These are phyloP conservation scores for Albula goreensis DNA, from an alignment of 2,113 vertebrate species.

Conservation along the genomic window DNA sequence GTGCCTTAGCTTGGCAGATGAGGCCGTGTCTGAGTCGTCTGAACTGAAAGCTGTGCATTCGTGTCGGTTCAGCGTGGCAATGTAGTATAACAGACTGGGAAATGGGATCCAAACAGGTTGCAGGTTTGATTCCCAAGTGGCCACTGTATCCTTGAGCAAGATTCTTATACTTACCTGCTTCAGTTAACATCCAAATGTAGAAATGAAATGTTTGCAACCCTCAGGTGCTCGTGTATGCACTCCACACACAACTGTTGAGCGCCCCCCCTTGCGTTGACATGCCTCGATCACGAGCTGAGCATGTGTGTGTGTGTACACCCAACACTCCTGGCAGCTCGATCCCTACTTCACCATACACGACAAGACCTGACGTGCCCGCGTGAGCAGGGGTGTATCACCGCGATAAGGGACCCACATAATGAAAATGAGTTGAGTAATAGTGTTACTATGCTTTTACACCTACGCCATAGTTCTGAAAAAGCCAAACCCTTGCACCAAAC, in stretches of 20 bases:
- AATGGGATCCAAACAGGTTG: too few relatives aligned
- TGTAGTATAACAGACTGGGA: too few relatives aligned
- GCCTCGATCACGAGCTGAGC: neutral
- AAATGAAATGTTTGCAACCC: too few relatives aligned
- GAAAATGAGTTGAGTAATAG: slow-evolving; percentile 43
- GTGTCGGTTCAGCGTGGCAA: too few relatives aligned
- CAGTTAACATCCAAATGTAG: too few relatives aligned
- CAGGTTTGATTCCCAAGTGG: too few relatives aligned
- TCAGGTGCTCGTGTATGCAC: slow-evolving; percentile 17
- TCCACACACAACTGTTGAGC: slow-evolving; percentile 12
- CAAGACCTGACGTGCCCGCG: slow-evolving; percentile 44
- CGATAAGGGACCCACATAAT: slow-evolving; percentile 34
- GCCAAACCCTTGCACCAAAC: slow-evolving; percentile 31
- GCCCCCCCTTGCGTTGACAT: neutral
- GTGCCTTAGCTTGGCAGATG: neutral
- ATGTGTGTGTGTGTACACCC: slow-evolving; percentile 24
- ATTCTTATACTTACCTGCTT: too few relatives aligned
- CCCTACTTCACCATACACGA: slow-evolving; percentile 25
- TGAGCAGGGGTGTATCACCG: slow-evolving; percentile 29
- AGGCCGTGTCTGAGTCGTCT: neutral
- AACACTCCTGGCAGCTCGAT: slow-evolving; percentile 26
- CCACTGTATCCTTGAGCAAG: too few relatives aligned
- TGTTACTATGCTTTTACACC: slow-evolving; percentile 39
- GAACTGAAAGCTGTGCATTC: neutral
- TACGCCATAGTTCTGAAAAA: slow-evolving; percentile 28